Evolutionary conservation across 2,797 vertebrate species (phyloP), one percentile per base, ranked within the genome.

Genomic region (Arrhamphus sclerolepis): DNA sequence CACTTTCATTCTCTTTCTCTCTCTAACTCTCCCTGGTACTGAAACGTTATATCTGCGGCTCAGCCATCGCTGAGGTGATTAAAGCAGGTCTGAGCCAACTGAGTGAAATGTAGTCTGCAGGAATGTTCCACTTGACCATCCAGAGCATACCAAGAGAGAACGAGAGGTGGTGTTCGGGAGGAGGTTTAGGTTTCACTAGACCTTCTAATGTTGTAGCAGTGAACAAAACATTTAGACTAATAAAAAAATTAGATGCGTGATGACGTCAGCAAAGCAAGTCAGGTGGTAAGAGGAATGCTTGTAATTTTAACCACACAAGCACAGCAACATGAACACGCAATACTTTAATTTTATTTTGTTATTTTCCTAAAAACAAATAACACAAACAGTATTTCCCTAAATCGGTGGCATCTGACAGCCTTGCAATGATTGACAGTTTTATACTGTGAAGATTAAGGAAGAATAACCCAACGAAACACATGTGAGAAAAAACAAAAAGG

Each of bases 61-160:
- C 82, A 77, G 77, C 74, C 87, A 87, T 85, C 54, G 74, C 83
- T 82, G 87, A 84, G 78, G 85, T 83, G 77, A 91, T 88, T 84
- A 78, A 87, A 90, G 84, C 83, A 77, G 76, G 66, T 78, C 80
- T 75, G 76, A 86, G 86, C 86, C 88, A 89, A 83, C 68, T 38
- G 39, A 79, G 80, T 89, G 88, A 91, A 91, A 91, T 80, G 72
- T 55, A 82, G 84, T 68, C 80, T 70, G 72, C 39, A 61, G 82
- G 89, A 89, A 91, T 92, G 90, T 93, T 93, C 92, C 90, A 90
- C 86, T 87, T 80, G 87, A 88, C 78, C 77, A 78, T 92, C 89
- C 89, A 91, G 80, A 75, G 83, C 82, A 91, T 90, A 85, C 83
- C 84, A 86, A 90, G 86, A 77, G 67, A 83, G 80, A 69, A 71